A percentile compares a stretch with the other conserved stretches of the same genome.
Conservation (phyloP, 2,797 vertebrate genomes). For the Cygnus olor region DNA sequence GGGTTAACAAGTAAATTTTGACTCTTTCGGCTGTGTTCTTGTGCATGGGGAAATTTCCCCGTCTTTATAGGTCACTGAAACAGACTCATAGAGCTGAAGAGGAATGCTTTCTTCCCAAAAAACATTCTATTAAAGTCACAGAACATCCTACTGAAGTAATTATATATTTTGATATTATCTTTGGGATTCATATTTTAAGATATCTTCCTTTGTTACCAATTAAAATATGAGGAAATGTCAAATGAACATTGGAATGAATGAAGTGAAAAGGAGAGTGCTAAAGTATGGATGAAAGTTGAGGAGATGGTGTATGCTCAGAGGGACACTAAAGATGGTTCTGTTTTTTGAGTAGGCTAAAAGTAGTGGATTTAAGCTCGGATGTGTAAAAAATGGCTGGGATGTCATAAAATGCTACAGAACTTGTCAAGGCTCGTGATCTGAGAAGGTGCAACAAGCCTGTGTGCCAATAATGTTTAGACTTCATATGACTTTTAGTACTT, state of each 20-base stretch:
- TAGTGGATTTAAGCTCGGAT: accelerated
- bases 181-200: not conserved
- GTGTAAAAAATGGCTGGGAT: not conserved
- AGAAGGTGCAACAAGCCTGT: not conserved
- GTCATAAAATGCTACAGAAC: no score
- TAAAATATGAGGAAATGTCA: not conserved
- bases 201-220: not conserved
- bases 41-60: not conserved
- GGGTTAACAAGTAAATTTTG: not conserved
- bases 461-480: not conserved
- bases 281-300: not conserved
- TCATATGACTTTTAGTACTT: not conserved
- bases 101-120: accelerated
- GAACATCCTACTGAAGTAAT: not conserved
- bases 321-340: not conserved
- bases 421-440: not conserved
- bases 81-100: not conserved
- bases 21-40: not conserved
- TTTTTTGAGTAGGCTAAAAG: not conserved
- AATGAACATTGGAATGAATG: not conserved
- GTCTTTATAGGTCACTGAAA: not conserved
- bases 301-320: not conserved
- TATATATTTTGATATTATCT: not conserved
- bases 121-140: not conserved
- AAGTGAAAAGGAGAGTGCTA: not conserved